Base-by-base conservation (phyloP, 2,888 invertebrate genomes). In the Dasypogon diadema region DNA sequence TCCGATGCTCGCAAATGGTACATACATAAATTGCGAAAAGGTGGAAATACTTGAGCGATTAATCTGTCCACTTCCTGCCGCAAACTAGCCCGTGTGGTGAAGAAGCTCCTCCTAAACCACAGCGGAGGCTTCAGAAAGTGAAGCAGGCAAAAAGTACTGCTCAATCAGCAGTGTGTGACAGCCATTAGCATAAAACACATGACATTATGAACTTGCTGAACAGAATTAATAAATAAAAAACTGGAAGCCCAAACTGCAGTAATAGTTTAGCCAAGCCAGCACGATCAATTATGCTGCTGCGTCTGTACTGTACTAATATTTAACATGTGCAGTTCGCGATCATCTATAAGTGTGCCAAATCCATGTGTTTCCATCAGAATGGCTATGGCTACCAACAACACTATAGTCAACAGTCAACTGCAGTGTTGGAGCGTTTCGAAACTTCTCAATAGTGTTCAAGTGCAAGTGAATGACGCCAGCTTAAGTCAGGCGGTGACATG, bases 391-490 rank as follows among this genome's bases (percentile, higher is more conserved):
- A 16, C 30, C 18, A 58, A 16, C 58, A 14, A 26, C 26, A 30
- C n/a, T 14, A 16, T 6, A 24, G 37, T n/a, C 42, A 6, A 60
- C 10, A 10, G 26, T n/a, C 12, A 56, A 4, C n/a, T 4, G 30
- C 30, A 58, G 16, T 18, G 18, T n/a, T 12, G 16, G 6, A 42
- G 37, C 26, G 30, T 60, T 60, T 60, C 60, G 60, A 60, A 60
- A 60, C 37, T 21, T 12, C 37, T 30, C 22, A 37, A 60, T 26
- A 60, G n/a, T 37, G 42, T 37, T 60, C 60, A 60, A 60, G 60
- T 60, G 60, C 60, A 60, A 60, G 60, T 60, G 60, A 60, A 60
- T 60, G 60, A 34, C 60, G 60, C 34, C 37, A 21, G 51, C 60
- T 60, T 60, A 60, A 60, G 60, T 60, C 37, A 60, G 12, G 16